These are phyloP conservation scores for Zosterops borbonicus DNA, from an alignment of 2,113 vertebrate genomes.

Conservation along the genomic window DNA sequence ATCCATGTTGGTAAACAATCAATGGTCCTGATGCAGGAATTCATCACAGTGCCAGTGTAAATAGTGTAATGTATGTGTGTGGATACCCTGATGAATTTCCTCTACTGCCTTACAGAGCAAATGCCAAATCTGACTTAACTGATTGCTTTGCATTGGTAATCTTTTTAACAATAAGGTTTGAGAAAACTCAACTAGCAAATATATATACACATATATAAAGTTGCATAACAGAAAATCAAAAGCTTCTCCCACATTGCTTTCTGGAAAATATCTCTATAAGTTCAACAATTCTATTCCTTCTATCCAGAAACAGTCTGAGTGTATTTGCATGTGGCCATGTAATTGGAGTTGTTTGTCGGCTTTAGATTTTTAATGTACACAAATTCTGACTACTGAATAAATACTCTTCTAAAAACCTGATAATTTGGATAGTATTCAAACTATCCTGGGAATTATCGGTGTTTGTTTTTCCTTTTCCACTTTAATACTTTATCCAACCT, in stretches of 20 bases:
- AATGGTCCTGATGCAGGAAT: not conserved
- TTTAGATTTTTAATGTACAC: not conserved
- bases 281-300: not conserved
- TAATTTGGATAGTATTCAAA: not conserved
- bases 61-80: not conserved
- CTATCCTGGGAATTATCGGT: not conserved
- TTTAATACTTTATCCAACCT: not conserved
- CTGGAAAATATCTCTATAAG: not conserved
- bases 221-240: not conserved
- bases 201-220: not conserved
- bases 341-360: not conserved
- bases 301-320: not conserved
- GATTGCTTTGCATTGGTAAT: not conserved
- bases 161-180: not conserved
- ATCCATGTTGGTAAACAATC: conserved; percentile 43
- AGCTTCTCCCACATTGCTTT: not conserved
- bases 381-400: not conserved
- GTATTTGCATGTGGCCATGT: not conserved
- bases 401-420: not conserved
- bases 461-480: not conserved
- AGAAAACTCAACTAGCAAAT: not conserved
- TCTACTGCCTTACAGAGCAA: not conserved
- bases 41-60: not conserved
- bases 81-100: not conserved
- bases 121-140: not conserved